Percentiles rank a stretch among this genome's conserved stretches.
These are phyloP conservation scores for Corythucha ciliata DNA, from an alignment of 2,888 invertebrate species.

Conservation along the genomic window DNA sequence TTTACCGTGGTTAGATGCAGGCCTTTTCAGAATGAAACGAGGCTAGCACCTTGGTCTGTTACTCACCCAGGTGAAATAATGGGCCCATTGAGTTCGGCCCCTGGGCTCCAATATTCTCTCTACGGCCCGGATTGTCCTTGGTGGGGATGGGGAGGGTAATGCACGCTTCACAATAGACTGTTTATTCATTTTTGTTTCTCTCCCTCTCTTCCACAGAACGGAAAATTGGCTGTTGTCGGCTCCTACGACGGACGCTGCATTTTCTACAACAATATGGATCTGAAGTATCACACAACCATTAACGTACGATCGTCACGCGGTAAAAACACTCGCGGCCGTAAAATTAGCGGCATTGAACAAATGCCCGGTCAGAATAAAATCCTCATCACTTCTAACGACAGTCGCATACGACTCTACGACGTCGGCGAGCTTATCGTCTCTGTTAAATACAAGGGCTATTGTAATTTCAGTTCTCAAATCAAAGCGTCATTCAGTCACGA, in stretches of 20 bases:
- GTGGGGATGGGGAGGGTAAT: too few species aligned
- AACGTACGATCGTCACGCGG: slow-evolving; percentile 93
- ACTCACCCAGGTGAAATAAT: too few species aligned
- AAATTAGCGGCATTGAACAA: slow-evolving; percentile 95
- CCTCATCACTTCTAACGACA: slow-evolving; percentile 95
- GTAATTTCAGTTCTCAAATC: slow-evolving; percentile 93
- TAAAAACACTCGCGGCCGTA: slow-evolving; percentile 85
- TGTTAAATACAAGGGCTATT: slow-evolving; percentile 89
- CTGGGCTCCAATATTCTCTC: too few species aligned
- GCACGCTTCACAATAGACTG: neutral
- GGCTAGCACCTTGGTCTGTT: too few species aligned
- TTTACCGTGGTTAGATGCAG: too few species aligned
- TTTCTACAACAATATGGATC: slow-evolving; percentile 85
- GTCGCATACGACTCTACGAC: slow-evolving; percentile 91
- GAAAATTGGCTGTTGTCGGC: slow-evolving; percentile 95
- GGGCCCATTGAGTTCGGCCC: too few species aligned
- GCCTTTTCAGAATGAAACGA: too few species aligned
- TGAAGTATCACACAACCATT: slow-evolving; percentile 96
- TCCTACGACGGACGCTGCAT: slow-evolving; percentile 98
- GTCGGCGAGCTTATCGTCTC: slow-evolving; percentile 86
- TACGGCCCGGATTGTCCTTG: too few species aligned
- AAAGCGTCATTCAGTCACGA: slow-evolving; percentile 96
- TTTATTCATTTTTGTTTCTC: too few species aligned
- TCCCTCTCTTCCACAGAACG: too few species aligned
- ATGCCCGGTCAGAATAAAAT: slow-evolving; percentile 95